These are phyloP conservation scores for Syrphus vitripennis DNA, from an alignment of 2,888 invertebrate genomes.

Conservation along the genomic window DNA sequence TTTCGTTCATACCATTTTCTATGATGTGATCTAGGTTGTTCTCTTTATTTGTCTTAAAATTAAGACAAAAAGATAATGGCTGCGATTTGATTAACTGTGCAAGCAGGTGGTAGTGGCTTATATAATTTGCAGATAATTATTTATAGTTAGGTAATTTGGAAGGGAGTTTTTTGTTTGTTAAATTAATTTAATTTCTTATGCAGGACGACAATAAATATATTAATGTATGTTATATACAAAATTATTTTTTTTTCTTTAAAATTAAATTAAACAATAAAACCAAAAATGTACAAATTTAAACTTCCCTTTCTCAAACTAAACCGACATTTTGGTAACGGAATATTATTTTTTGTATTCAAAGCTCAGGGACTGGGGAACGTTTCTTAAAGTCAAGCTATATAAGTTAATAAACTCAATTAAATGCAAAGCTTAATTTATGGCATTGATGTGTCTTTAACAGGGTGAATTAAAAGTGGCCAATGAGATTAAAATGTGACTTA, in stretches of 20 bases:
- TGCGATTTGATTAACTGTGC: constrained; percentile 30
- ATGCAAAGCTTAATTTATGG: neutral
- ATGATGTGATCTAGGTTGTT: neutral
- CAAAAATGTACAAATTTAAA: neutral
- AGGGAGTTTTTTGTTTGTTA: neutral
- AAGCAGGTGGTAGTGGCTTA: neutral
- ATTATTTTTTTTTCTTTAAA: neutral
- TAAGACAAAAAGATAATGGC: constrained; percentile 7
- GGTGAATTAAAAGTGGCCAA: no score
- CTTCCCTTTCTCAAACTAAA: neutral
- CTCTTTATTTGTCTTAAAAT: neutral
- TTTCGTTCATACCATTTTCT: constrained; percentile 29
- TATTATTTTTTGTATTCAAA: neutral
- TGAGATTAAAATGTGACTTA: neutral
- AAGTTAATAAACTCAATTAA: neutral
- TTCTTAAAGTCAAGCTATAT: neutral
- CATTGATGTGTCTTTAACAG: neutral
- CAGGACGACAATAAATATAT: neutral
- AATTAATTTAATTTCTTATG: neutral
- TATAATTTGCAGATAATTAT: no score
- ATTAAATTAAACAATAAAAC: constrained; percentile 1
- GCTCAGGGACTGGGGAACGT: neutral
- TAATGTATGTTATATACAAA: neutral
- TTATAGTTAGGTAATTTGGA: neutral
- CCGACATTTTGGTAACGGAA: constrained; percentile 10